phyloP scores from a whole-genome alignment of 2,113 vertebrate genomes.

The Hippocampus barbouri region DNA sequence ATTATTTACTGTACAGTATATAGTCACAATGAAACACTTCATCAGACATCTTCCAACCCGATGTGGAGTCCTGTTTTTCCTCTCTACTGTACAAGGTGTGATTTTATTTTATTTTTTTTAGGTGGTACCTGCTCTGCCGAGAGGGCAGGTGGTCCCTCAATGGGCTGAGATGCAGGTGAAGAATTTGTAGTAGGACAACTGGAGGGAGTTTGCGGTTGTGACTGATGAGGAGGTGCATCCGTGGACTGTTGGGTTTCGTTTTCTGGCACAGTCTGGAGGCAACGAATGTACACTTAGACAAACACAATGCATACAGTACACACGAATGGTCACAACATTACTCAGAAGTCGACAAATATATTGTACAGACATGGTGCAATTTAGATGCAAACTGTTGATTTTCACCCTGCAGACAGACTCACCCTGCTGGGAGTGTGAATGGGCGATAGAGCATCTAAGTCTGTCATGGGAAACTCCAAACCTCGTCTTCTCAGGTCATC shows the following conservation, averaged over 20 bases:
- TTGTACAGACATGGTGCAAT: neutral
- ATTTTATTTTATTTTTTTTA: neutral
- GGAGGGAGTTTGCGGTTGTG: slow-evolving; percentile 30
- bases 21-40: neutral
- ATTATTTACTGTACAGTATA: neutral
- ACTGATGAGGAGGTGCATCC: slow-evolving; percentile 14
- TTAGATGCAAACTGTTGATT: neutral
- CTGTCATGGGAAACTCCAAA: slow-evolving; percentile 96
- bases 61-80: neutral
- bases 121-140: slow-evolving; percentile 80
- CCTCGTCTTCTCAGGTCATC: slow-evolving; percentile 91
- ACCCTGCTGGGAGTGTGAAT: slow-evolving; percentile 96
- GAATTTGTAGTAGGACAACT: slow-evolving; percentile 17
- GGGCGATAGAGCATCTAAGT: slow-evolving; percentile 92
- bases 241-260: slow-evolving; percentile 49
- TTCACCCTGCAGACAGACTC: slow-evolving; percentile 22
- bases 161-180: slow-evolving; percentile 26
- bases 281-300: neutral
- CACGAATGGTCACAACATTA: neutral
- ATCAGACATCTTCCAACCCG: neutral
- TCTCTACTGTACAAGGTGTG: neutral
- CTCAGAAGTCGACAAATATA: neutral
- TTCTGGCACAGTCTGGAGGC: slow-evolving; percentile 79
- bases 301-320: neutral
- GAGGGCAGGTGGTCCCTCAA: slow-evolving; percentile 56